Conservation (phyloP, 2,113 vertebrate genomes). For the Neolamprologus tretocephalus region DNA sequence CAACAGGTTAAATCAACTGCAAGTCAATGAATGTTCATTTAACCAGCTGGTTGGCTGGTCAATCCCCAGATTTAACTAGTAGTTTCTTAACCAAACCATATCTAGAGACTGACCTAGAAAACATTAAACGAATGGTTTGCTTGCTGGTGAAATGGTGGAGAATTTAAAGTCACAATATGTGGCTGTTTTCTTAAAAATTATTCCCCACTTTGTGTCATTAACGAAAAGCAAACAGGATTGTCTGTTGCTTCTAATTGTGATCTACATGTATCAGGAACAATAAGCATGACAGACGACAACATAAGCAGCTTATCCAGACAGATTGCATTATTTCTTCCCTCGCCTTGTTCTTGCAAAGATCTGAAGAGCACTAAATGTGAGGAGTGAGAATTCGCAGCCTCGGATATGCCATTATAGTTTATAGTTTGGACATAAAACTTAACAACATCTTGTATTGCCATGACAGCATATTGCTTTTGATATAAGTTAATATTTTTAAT, state of each 20-base stretch:
- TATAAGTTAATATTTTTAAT: slow-evolving; percentile 33
- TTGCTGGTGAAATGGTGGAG: background rate
- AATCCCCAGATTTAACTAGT: background rate
- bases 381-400: slow-evolving; percentile 23
- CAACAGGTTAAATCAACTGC: background rate
- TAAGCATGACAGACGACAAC: slow-evolving; percentile 6
- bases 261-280: slow-evolving; percentile 27
- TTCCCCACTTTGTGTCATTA: background rate
- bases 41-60: background rate
- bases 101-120: background rate
- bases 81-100: background rate
- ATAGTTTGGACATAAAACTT: slow-evolving; percentile 29
- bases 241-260: slow-evolving; percentile 14
- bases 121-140: background rate
- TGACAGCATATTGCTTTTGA: slow-evolving; percentile 16
- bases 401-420: slow-evolving; percentile 43
- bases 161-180: background rate
- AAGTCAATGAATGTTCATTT: background rate
- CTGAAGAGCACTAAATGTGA: slow-evolving; percentile 20
- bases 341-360: slow-evolving; percentile 10
- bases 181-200: background rate
- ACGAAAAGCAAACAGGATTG: background rate
- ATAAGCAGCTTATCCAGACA: slow-evolving; percentile 21
- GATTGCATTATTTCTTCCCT: background rate
- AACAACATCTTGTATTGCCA: slow-evolving; percentile 10